Evolutionary conservation across 2,888 invertebrate genomes (phyloP), one percentile per base, ranked within the genome.

Genomic region (Lampropteryx suffumata): DNA sequence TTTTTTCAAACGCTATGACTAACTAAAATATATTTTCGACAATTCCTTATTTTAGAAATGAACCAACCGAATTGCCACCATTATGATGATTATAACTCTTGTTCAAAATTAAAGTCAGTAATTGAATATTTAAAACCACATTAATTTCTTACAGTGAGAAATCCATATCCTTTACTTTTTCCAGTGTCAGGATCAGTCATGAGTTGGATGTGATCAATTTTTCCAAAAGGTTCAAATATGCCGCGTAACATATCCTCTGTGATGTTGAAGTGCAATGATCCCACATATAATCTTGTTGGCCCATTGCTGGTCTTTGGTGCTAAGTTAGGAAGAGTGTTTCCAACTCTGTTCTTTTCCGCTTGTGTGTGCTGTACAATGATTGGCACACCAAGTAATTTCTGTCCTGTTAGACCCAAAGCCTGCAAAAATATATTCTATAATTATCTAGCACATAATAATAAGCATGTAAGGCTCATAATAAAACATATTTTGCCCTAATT

Each of bases 151-250:
- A 98, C 98, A 79, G 98, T 98, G 52, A 99, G 94, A 82, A 99
- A 99, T 10, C 99, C 99, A 83, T 98, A 99, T 62, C 99, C 99
- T 91, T 98, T 98, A 36, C 99, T 98, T 60, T 98, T 93, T 10
- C 96, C 96, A 3, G 97, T 97, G 84, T 98, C 98, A 43, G 96
- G 96, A 84, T 99, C 99, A 92, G 96, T 97, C 81, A 99, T 97
- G 27, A 99, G 90, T 81, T 99, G 98, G 69, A 98, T 97, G 62
- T 95, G 95, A 77, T 98, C 98, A 67, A 98, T 98, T 90, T 98
- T 98, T 32, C 99, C 99, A 87, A 99, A 99, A 0, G 99, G 99
- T 82, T 99, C 99, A 89, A 99, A 99, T 64, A 99, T 99, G 17
- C 98, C 98, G 49, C 96, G 91, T 48, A 99, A 90, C 99, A 99